Evolutionary conservation across 2,888 invertebrate genomes (phyloP).

Genomic region (Phyllotreta cruciferae): DNA sequence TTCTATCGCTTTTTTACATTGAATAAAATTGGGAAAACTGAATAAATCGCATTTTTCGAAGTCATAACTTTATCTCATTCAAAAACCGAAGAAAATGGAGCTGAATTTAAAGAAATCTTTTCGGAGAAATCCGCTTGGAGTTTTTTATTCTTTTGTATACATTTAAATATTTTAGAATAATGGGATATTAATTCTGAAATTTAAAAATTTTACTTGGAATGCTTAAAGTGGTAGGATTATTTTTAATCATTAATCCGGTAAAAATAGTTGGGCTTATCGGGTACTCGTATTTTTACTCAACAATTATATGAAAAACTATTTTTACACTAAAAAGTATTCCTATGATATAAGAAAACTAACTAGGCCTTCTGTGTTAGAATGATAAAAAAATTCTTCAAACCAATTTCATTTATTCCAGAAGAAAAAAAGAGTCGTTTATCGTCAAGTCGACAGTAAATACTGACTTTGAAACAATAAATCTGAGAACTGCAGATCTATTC

Average conservation of each 20-base stretch:
- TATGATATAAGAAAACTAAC: too few species aligned
- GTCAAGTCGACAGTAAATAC: conserved; percentile 38
- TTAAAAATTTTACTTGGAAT: too few species aligned
- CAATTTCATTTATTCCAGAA: too few species aligned
- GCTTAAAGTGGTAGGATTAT: too few species aligned
- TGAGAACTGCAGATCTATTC: conserved; percentile 41
- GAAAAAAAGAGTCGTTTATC: conserved; percentile 26
- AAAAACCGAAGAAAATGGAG: background rate
- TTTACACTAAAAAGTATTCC: too few species aligned
- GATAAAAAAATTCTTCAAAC: too few species aligned
- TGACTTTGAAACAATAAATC: conserved; percentile 40
- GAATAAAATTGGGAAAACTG: conserved; percentile 12
- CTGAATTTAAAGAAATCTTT: conserved; percentile 4
- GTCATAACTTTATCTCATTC: conserved; percentile 14
- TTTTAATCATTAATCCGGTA: too few species aligned
- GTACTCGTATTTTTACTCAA: too few species aligned
- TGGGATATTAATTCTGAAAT: background rate
- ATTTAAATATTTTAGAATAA: conserved; percentile 14
- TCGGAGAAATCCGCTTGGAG: background rate
- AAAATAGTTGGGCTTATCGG: too few species aligned
- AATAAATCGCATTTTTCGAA: conserved; percentile 18
- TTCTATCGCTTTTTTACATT: conserved; percentile 18
- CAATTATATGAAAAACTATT: too few species aligned
- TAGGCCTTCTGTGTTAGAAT: too few species aligned
- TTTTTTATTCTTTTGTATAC: conserved; percentile 5